These are phyloP conservation scores for Pelusios castaneus DNA, from an alignment of 2,113 vertebrate genomes.

Conservation along the genomic window DNA sequence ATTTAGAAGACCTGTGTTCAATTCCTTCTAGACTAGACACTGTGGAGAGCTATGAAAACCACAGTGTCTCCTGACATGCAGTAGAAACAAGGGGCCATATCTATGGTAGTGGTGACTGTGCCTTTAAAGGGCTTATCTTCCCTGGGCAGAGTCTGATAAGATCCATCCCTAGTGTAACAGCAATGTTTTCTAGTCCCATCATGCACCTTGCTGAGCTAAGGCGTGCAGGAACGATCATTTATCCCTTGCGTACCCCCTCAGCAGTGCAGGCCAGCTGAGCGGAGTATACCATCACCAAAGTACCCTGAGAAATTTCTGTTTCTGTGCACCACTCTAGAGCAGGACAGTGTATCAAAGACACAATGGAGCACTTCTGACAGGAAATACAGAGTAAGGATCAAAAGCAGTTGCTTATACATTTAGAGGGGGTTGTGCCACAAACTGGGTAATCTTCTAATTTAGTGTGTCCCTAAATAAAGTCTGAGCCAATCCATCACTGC, in stretches of 20 bases:
- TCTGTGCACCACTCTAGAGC: neutral
- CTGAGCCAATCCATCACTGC: neutral
- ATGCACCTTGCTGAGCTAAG: neutral
- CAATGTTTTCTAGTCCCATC: neutral
- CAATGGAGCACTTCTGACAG: neutral
- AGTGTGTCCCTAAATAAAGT: neutral
- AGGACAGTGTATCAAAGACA: neutral
- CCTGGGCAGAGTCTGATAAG: neutral
- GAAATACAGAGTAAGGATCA: neutral
- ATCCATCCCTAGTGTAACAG: neutral
- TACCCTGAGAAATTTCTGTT: neutral
- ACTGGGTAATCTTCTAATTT: neutral
- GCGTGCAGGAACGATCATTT: neutral
- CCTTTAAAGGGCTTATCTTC: neutral
- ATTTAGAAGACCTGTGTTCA: neutral
- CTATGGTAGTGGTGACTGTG: neutral
- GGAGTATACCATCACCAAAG: neutral
- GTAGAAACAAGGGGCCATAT: neutral
- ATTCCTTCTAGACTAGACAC: neutral
- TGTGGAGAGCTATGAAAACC: neutral
- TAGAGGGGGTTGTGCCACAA: neutral
- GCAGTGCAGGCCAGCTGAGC: neutral
- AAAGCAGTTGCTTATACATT: rapidly evolving
- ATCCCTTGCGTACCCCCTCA: neutral
- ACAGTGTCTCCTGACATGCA: neutral